A percentile compares a stretch with the other conserved stretches of the same genome.
phyloP scores from a whole-genome alignment of 2,888 invertebrate species.

The Tenthredo amoena region DNA sequence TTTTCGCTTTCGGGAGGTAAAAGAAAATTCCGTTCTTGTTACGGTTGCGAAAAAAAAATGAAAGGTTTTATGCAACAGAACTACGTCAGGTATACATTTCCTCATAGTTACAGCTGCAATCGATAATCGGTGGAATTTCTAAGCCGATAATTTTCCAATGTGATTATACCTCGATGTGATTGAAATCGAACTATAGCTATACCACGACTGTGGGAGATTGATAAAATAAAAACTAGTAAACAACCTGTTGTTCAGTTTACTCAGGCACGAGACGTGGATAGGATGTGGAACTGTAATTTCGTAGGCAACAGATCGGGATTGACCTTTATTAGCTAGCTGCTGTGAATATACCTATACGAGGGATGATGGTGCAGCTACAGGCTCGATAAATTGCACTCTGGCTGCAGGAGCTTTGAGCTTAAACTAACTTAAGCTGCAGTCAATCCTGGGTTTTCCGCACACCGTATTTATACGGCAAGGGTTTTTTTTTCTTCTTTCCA shows the following conservation, averaged over 20 bases:
- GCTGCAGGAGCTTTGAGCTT: not conserved
- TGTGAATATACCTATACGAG: not conserved
- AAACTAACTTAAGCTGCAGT: constrained; percentile 5
- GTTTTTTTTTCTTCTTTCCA: not conserved
- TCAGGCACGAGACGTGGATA: not conserved
- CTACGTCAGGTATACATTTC: too few species aligned
- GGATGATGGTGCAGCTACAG: not conserved
- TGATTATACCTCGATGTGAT: not conserved
- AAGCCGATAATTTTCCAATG: not conserved
- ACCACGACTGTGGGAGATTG: not conserved
- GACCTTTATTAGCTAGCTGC: constrained; percentile 23
- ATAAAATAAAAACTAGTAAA: not conserved
- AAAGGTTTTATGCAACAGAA: not conserved
- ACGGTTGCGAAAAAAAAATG: not conserved
- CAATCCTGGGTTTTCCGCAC: not conserved
- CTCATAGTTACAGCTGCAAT: not conserved
- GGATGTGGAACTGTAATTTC: constrained; percentile 1
- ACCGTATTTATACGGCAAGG: not conserved
- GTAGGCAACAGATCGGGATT: constrained; percentile 10
- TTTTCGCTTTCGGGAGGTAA: not conserved
- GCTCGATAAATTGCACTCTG: constrained; percentile 27
- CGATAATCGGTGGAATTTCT: not conserved
- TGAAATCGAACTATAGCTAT: not conserved
- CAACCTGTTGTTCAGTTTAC: constrained; percentile 13
- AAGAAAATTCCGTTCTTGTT: not conserved